Evolutionary conservation across 2,797 vertebrate species (phyloP).

Genomic region (Pygocentrus nattereri): DNA sequence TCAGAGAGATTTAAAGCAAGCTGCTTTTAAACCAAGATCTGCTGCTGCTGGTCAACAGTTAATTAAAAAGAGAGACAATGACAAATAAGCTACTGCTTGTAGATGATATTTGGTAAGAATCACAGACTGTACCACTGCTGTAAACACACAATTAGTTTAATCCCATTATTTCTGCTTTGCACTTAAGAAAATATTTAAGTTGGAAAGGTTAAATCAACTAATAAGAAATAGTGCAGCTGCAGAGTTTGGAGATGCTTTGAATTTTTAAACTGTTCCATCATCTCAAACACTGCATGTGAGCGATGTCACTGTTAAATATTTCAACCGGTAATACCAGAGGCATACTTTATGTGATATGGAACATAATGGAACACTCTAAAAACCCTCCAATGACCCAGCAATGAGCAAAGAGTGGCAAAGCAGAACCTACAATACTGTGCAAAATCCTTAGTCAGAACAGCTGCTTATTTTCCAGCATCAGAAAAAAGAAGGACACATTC

Average conservation of each 20-base stretch:
- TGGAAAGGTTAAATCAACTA: slow-evolving; percentile 5
- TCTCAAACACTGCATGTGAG: background rate
- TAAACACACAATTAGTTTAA: slow-evolving; percentile 79
- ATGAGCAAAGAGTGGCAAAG: background rate
- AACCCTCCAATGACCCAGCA: background rate
- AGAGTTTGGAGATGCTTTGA: background rate
- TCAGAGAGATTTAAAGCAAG: slow-evolving; percentile 46
- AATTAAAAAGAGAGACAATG: slow-evolving; percentile 81
- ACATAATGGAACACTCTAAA: background rate
- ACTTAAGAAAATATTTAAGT: slow-evolving; percentile 20
- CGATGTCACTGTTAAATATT: background rate
- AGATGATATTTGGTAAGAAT: slow-evolving; percentile 78
- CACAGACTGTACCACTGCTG: slow-evolving; percentile 76
- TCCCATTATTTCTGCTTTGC: slow-evolving; percentile 77
- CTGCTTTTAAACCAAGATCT: slow-evolving; percentile 64
- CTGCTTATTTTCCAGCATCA: no score
- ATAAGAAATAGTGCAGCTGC: background rate
- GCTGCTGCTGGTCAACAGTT: slow-evolving; percentile 73
- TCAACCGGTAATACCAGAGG: background rate
- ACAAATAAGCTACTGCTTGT: slow-evolving; percentile 77
- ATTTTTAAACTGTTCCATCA: slow-evolving; percentile 5
- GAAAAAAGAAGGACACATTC: no score
- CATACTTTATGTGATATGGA: background rate
- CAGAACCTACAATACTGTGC: background rate
- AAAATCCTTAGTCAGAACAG: no score